phyloP scores from a whole-genome alignment of 2,888 invertebrate species.

The Callyntrura sp. region DNA sequence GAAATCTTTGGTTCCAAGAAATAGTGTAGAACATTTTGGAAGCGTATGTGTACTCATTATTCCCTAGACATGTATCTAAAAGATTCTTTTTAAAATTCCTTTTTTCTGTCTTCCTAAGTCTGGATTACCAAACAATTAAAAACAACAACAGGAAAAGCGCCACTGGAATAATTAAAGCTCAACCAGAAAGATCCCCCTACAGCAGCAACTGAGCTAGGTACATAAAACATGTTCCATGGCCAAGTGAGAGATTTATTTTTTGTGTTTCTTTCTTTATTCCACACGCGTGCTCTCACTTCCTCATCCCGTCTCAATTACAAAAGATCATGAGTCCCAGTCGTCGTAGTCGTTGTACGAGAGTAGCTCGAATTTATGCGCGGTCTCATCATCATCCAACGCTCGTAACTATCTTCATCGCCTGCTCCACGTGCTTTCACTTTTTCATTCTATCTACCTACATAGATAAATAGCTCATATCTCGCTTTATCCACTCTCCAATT shows the following conservation, averaged over 20 bases:
- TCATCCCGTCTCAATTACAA: slow-evolving; percentile 44
- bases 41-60: too few relatives aligned
- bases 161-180: slow-evolving; percentile 36
- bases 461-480: slow-evolving; percentile 45
- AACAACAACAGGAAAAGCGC: slow-evolving; percentile 11
- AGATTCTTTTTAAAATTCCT: too few relatives aligned
- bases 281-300: slow-evolving; percentile 27
- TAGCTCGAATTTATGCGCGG: neutral
- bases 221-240: slow-evolving; percentile 21
- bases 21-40: too few relatives aligned
- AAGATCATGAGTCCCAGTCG: neutral
- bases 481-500: slow-evolving; percentile 24
- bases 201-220: neutral
- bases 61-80: too few relatives aligned
- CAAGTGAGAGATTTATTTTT: slow-evolving; percentile 29
- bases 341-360: neutral
- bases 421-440: slow-evolving; percentile 17
- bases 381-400: slow-evolving; percentile 23
- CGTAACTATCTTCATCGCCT: slow-evolving; percentile 25
- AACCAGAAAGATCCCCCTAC: neutral
- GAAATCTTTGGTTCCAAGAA: too few relatives aligned
- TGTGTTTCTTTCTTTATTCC: slow-evolving; percentile 24
- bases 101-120: too few relatives aligned
- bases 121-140: slow-evolving; percentile 7
- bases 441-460: slow-evolving; percentile 33